phyloP scores from a whole-genome alignment of 2,113 vertebrate species.

The Egretta garzetta region DNA sequence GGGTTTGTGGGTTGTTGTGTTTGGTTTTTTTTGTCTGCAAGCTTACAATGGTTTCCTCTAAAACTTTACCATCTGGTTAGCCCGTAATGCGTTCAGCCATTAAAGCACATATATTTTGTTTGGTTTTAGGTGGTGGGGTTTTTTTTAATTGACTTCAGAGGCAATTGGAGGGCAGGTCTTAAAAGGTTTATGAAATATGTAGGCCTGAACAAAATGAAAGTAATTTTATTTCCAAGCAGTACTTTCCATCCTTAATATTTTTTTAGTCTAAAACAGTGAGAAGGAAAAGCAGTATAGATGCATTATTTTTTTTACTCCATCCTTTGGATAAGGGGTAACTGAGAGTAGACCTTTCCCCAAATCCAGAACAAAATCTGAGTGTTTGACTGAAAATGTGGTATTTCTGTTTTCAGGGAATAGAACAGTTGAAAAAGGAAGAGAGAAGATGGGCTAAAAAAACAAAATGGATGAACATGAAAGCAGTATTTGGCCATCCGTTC shows the following conservation, averaged over 20 bases:
- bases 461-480: constrained; percentile 99
- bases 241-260: neutral
- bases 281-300: neutral
- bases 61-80: neutral
- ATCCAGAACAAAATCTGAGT: constrained; percentile 23
- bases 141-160: neutral
- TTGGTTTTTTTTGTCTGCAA: constrained; percentile 53
- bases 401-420: constrained; percentile 94
- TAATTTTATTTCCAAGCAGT: neutral
- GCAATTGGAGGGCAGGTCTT: neutral
- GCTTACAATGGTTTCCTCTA: constrained; percentile 27
- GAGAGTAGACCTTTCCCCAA: neutral
- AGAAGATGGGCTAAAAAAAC: constrained; percentile 96
- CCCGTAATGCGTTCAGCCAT: constrained; percentile 13
- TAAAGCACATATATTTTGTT: neutral
- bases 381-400: constrained; percentile 84
- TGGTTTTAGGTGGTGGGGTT: neutral
- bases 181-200: neutral
- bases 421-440: constrained; percentile 99
- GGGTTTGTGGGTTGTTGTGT: neutral
- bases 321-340: constrained; percentile 5
- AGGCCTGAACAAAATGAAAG: neutral
- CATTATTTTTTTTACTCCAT: neutral
- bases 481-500: constrained; percentile 97
- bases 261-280: neutral